Conservation (phyloP, 2,888 invertebrate species). For the Synanthedon andrenaeformis region DNA sequence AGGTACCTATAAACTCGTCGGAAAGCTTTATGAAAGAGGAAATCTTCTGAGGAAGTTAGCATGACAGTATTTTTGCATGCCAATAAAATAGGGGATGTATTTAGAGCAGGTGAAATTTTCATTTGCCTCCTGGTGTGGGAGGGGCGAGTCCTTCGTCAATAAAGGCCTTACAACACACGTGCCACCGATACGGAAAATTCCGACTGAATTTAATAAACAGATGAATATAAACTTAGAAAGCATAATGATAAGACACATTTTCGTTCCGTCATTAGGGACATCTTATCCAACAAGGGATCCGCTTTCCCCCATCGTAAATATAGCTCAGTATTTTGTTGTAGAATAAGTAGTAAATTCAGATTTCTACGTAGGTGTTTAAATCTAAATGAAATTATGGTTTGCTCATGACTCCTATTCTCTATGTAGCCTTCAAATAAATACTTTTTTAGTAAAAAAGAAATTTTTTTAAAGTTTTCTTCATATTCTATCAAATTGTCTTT, state of each 20-base stretch:
- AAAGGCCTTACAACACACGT: conserved; percentile 62
- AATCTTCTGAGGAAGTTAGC: conserved; percentile 1
- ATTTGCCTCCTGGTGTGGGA: conserved; percentile 39
- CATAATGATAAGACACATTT: conserved; percentile 16
- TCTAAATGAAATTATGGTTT: too few species aligned
- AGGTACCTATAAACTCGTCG: too few species aligned
- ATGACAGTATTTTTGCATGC: conserved; percentile 33
- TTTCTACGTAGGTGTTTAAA: too few species aligned
- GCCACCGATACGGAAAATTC: conserved; percentile 57
- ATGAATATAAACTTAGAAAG: conserved; percentile 10
- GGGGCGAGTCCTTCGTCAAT: conserved; percentile 52
- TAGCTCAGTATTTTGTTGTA: conserved; percentile 44
- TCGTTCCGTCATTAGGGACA: conserved; percentile 14
- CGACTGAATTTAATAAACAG: conserved; percentile 13
- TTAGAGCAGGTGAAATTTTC: conserved; percentile 56
- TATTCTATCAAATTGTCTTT: too few species aligned
- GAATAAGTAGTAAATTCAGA: conserved; percentile 16
- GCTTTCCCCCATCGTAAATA: conserved; percentile 61
- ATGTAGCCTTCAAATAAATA: too few species aligned
- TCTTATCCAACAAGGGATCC: conserved; percentile 49
- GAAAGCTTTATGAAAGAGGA: neutral
- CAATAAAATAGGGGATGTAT: conserved; percentile 42
- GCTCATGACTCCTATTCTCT: too few species aligned
- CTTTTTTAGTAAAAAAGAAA: too few species aligned
- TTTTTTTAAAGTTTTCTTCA: too few species aligned